Percentiles rank a stretch among this genome's conserved stretches.
These are phyloP conservation scores for Melipona bicolor DNA, from an alignment of 2,888 invertebrate genomes.

Conservation along the genomic window DNA sequence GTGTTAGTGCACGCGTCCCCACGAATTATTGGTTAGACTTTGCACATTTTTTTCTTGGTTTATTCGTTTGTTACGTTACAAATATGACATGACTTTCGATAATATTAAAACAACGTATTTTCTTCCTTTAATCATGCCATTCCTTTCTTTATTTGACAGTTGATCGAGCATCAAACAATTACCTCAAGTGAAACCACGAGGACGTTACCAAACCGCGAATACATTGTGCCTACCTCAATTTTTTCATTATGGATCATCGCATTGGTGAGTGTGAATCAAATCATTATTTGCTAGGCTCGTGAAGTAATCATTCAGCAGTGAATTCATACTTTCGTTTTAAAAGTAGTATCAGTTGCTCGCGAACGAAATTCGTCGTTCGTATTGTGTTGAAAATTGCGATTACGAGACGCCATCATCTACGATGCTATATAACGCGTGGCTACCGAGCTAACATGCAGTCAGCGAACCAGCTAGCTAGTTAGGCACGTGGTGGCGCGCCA, in stretches of 20 bases:
- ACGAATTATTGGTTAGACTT: slow-evolving; percentile 6
- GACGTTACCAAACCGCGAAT: slow-evolving; percentile 67
- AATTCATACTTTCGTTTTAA: not conserved
- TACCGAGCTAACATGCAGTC: slow-evolving; percentile 48
- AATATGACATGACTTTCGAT: slow-evolving; percentile 9
- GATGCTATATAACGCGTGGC: slow-evolving; percentile 55
- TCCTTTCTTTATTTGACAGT: slow-evolving; percentile 68
- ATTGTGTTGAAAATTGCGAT: slow-evolving; percentile 37
- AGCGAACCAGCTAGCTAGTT: slow-evolving; percentile 52
- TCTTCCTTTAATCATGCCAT: not conserved
- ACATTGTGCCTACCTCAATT: slow-evolving; percentile 62
- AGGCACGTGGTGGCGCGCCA: slow-evolving; percentile 75
- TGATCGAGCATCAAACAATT: slow-evolving; percentile 68
- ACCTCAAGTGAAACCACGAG: slow-evolving; percentile 32
- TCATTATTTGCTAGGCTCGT: not conserved
- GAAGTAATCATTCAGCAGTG: not conserved
- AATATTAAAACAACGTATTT: not conserved
- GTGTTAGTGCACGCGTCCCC: slow-evolving; percentile 27
- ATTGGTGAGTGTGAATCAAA: slow-evolving; percentile 68
- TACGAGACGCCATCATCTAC: slow-evolving; percentile 68
- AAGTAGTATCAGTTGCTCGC: not conserved
- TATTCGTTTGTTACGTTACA: not conserved
- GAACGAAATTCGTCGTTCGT: not conserved
- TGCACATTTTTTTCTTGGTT: slow-evolving; percentile 1
- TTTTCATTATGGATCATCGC: slow-evolving; percentile 73